Evolutionary conservation across 1,140 invertebrate species (phyloP).

Genomic region (Drosophila arawakana): DNA sequence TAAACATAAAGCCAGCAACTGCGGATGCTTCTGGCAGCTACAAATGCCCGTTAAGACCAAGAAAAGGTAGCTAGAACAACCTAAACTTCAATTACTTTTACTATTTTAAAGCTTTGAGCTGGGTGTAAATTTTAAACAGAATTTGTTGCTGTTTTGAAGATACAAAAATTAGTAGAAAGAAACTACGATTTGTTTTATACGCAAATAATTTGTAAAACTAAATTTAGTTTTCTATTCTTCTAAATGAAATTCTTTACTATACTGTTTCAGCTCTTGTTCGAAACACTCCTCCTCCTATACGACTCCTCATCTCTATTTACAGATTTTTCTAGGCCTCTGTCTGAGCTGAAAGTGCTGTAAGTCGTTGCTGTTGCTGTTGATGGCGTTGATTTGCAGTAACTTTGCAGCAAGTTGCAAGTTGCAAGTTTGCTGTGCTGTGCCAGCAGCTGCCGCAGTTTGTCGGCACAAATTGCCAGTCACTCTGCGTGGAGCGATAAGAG

Average conservation of each 20-base stretch:
- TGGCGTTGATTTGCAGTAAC: constrained; percentile 44
- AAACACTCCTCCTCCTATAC: no score
- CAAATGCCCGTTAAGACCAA: constrained; percentile 24
- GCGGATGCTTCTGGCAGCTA: constrained; percentile 18
- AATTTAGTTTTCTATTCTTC: no score
- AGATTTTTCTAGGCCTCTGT: constrained; percentile 26
- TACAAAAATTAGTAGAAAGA: no score
- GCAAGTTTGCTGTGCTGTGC: constrained; percentile 35
- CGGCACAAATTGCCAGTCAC: constrained; percentile 70
- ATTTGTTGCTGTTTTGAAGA: no score
- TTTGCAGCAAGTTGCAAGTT: constrained; percentile 46
- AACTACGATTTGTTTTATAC: no score
- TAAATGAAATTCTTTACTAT: no score
- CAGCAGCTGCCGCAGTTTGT: constrained; percentile 71
- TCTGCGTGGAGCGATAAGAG: constrained; percentile 44
- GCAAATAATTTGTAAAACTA: no score
- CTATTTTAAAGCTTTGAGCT: constrained; percentile 4
- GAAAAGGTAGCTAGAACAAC: not conserved
- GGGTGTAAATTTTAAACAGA: not conserved
- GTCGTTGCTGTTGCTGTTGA: constrained; percentile 41
- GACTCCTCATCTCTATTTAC: no score
- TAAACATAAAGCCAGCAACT: constrained; percentile 59
- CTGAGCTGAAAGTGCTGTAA: constrained; percentile 26
- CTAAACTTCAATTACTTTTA: not conserved
- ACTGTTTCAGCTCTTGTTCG: no score